These are phyloP conservation scores for Diarsia dahlii DNA, from an alignment of 2,888 invertebrate species.

Conservation along the genomic window DNA sequence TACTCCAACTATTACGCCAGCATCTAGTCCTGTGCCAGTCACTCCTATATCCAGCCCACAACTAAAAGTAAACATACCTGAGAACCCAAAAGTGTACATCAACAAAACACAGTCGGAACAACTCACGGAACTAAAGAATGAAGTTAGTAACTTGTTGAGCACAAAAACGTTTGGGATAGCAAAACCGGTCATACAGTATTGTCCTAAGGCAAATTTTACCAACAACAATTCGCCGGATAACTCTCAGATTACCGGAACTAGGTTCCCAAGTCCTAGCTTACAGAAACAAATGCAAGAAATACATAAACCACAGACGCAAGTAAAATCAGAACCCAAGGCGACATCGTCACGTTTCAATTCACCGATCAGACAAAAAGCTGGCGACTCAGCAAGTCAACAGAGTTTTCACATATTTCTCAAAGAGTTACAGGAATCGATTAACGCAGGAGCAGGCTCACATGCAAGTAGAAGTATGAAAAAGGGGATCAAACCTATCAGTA, in stretches of 20 bases:
- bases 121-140: conserved; percentile 65
- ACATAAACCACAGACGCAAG: conserved; percentile 18
- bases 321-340: conserved; percentile 21
- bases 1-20: conserved; percentile 28
- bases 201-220: conserved; percentile 33
- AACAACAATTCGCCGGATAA: conserved; percentile 33
- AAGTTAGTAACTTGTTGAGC: conserved; percentile 64
- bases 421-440: conserved; percentile 77
- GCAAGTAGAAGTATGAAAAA: conserved; percentile 55
- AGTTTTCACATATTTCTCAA: conserved; percentile 77
- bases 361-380: conserved; percentile 24
- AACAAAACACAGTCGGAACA: conserved; percentile 74
- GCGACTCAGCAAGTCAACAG: conserved; percentile 58
- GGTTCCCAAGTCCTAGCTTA: conserved; percentile 25
- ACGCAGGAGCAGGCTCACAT: conserved; percentile 72
- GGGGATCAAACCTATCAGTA: conserved; percentile 66
- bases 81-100: conserved; percentile 74
- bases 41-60: conserved; percentile 58
- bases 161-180: conserved; percentile 49
- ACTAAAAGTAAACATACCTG: conserved; percentile 59
- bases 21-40: conserved; percentile 47
- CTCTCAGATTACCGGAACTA: conserved; percentile 15
- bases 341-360: not conserved
- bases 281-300: conserved; percentile 23
- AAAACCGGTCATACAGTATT: conserved; percentile 65